Base-by-base conservation (phyloP, 2,888 invertebrate species). In the Parnassius orleans region DNA sequence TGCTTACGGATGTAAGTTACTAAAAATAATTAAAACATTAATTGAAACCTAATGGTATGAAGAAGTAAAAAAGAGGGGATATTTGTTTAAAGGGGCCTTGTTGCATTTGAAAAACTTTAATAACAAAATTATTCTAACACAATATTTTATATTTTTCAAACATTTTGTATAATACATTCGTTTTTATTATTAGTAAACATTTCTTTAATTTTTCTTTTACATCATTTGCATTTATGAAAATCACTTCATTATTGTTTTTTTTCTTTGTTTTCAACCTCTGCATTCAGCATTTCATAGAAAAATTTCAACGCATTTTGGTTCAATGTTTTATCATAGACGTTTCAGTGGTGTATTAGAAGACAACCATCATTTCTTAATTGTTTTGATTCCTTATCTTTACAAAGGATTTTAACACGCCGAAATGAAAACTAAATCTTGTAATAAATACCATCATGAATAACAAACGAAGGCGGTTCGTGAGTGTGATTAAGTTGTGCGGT, bases 371-470 rank as follows among this genome's bases (percentile, higher is more conserved):
- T 12, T 44, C 12, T 44, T 7, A 9, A 50, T 10, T 50, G 11
- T 50, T 15, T 15, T 12, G 24, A 24, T 24, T 24, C 24, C 2
- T 33, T 42, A 33, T 33, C 10, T 46, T 46, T 46, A 11, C 11
- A 46, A 46, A 12, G 10, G 46, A 46, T 11, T 11, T 46, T 46
- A 11, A 46, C 46, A 46, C 46, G 46, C 46, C 46, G n/a, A 44
- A 50, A 19, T 24, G 12, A 12, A 41, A 54, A 12, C 58, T 64
- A 71, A 46, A 70, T 57, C 54, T 66, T 73, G 53, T 70, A 64
- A 62, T 68, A 72, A 43, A 72, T 53, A 9, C 74, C 75, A 42
- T 72, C 59, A 10, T 61, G 67, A 47, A 76, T 69, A 5, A 68
- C 11, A 64, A 66, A 73, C 5, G 51, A 61, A 0, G 71, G 71